A percentile compares a stretch with the other conserved stretches of the same genome.
These are phyloP conservation scores for Strigamia transsilvanica DNA, from an alignment of 2,888 invertebrate genomes.

Conservation along the genomic window DNA sequence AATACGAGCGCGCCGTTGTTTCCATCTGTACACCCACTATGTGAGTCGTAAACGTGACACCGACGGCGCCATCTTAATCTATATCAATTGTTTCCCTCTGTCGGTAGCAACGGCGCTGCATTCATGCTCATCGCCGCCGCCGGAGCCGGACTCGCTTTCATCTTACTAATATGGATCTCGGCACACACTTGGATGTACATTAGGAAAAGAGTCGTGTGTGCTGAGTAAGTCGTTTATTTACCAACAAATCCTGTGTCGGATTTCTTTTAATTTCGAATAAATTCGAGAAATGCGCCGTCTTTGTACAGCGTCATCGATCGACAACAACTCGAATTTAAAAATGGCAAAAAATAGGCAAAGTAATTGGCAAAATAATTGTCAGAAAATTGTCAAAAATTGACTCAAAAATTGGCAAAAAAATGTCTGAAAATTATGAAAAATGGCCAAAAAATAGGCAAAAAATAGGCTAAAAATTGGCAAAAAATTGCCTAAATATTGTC, in stretches of 20 bases:
- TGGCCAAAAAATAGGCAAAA: too few relatives aligned
- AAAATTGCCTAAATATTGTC: too few relatives aligned
- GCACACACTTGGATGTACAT: constrained; percentile 98
- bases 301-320: too few relatives aligned
- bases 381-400: background rate
- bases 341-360: background rate
- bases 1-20: constrained; percentile 80
- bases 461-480: too few relatives aligned
- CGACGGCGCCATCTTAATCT: background rate
- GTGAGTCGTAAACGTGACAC: constrained; percentile 62
- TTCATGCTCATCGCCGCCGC: constrained; percentile 87
- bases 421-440: too few relatives aligned
- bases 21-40: constrained; percentile 85
- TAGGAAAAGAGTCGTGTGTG: constrained; percentile 69
- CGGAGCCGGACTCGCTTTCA: constrained; percentile 86
- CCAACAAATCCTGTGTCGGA: too few relatives aligned
- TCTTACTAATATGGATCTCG: constrained; percentile 91
- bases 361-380: background rate
- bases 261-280: too few relatives aligned
- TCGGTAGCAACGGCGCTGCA: constrained; percentile 71
- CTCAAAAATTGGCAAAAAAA: too few relatives aligned
- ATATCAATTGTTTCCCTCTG: background rate
- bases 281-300: too few relatives aligned
- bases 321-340: background rate
- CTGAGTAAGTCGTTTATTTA: constrained; percentile 43